Evolutionary conservation across 2,113 vertebrate species (phyloP).

Genomic region (Carassius auratus): DNA sequence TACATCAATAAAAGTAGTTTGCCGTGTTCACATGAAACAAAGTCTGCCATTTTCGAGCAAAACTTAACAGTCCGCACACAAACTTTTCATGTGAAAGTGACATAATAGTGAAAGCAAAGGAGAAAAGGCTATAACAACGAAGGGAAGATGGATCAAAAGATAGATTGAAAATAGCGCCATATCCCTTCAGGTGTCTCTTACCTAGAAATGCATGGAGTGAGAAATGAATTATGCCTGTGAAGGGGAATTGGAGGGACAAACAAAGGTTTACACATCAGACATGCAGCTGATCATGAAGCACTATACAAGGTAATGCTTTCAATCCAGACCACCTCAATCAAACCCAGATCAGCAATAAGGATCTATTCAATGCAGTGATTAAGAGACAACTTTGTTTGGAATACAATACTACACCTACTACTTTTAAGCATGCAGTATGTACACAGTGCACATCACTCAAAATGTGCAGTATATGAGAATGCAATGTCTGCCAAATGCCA

Average conservation of each 20-base stretch:
- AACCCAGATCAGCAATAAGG: not conserved
- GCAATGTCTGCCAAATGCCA: not conserved
- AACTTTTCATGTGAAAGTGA: conserved; percentile 22
- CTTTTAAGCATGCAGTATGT: not conserved
- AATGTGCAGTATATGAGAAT: not conserved
- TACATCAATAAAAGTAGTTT: not conserved
- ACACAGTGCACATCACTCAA: not conserved
- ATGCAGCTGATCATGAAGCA: conserved; percentile 32
- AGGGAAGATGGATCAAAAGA: conserved; percentile 25
- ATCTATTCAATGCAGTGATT: not conserved
- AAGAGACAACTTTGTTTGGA: not conserved
- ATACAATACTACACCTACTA: not conserved
- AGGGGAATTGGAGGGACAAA: conserved; percentile 73
- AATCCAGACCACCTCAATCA: conserved; percentile 30
- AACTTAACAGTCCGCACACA: not conserved
- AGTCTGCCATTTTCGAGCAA: not conserved
- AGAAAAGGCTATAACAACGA: not conserved
- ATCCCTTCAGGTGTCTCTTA: conserved; percentile 84
- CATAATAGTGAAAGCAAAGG: not conserved
- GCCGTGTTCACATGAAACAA: not conserved
- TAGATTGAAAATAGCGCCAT: not conserved
- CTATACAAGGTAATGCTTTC: conserved; percentile 24
- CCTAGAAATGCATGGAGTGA: conserved; percentile 96
- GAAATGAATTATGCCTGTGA: conserved; percentile 97
- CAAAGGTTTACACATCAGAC: conserved; percentile 53